A percentile compares a stretch with the other conserved stretches of the same genome.
These are phyloP conservation scores for Cossypha heuglini DNA, from an alignment of 2,797 vertebrate genomes.

Conservation along the genomic window DNA sequence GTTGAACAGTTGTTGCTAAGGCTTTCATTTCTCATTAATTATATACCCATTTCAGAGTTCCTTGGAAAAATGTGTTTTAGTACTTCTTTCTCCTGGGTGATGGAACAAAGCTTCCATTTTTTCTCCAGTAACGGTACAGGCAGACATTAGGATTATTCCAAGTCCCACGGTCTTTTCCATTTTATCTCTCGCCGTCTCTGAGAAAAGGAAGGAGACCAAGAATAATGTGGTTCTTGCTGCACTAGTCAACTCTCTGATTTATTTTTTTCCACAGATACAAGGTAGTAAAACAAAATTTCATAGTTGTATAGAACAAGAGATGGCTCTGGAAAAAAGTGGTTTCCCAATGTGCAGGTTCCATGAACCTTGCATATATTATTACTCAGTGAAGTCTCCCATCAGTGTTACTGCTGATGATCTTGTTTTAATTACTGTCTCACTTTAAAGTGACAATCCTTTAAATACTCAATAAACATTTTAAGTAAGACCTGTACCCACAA, in stretches of 20 bases:
- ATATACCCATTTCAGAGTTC: neutral
- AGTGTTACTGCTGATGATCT: neutral
- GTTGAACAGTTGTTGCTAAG: slow-evolving; percentile 12
- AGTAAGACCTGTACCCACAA: neutral
- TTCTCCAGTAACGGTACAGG: neutral
- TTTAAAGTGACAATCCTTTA: neutral
- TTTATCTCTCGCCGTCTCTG: neutral
- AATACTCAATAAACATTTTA: neutral
- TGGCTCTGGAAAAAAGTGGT: neutral
- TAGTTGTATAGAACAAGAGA: neutral
- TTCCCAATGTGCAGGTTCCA: neutral
- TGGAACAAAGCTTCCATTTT: neutral
- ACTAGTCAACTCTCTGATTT: neutral
- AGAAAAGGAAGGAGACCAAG: neutral
- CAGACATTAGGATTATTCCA: neutral
- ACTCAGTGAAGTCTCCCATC: neutral
- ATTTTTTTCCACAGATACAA: neutral
- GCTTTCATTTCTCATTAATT: slow-evolving; percentile 15
- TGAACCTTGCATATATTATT: neutral
- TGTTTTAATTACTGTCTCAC: neutral
- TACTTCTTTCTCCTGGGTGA: neutral
- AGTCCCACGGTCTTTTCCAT: neutral
- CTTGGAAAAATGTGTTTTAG: neutral
- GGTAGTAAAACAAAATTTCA: neutral
- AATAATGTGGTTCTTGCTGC: neutral